Evolutionary conservation across 2,797 vertebrate species (phyloP).

Genomic region (Hafferia zeledoni): DNA sequence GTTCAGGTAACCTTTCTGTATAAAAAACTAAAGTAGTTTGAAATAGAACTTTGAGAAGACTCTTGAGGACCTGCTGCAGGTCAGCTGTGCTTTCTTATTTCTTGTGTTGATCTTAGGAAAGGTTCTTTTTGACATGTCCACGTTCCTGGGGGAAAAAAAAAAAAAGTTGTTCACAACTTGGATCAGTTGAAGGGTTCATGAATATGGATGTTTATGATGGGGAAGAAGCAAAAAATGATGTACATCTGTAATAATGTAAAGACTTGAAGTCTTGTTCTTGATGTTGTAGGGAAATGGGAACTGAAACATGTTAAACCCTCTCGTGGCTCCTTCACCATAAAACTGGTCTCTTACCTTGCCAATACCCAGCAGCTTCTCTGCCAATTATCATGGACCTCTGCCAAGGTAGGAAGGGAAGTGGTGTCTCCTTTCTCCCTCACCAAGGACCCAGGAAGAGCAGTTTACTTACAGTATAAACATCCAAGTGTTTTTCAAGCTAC

Average conservation of each 20-base stretch:
- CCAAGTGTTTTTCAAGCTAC: background rate
- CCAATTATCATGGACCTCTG: background rate
- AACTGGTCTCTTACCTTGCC: background rate
- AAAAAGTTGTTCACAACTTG: background rate
- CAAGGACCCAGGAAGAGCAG: background rate
- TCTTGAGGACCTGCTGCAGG: fast-evolving
- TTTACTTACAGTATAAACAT: background rate
- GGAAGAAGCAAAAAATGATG: background rate
- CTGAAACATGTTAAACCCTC: background rate
- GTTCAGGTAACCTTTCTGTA: background rate
- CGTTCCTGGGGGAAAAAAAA: background rate
- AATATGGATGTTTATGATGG: background rate
- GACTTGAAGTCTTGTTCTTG: background rate
- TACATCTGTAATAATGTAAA: background rate
- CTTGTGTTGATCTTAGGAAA: background rate
- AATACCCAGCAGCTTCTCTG: background rate
- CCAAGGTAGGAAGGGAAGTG: background rate
- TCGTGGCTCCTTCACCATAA: background rate
- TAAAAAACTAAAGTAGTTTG: background rate
- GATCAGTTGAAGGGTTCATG: background rate
- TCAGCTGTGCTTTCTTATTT: background rate
- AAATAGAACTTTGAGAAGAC: background rate
- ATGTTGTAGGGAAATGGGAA: fast-evolving
- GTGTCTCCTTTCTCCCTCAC: background rate
- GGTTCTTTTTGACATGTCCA: background rate